Percentiles rank a stretch among this genome's conserved stretches.
These are phyloP conservation scores for Bombus breviceps DNA, from an alignment of 1,140 invertebrate genomes.

Conservation along the genomic window DNA sequence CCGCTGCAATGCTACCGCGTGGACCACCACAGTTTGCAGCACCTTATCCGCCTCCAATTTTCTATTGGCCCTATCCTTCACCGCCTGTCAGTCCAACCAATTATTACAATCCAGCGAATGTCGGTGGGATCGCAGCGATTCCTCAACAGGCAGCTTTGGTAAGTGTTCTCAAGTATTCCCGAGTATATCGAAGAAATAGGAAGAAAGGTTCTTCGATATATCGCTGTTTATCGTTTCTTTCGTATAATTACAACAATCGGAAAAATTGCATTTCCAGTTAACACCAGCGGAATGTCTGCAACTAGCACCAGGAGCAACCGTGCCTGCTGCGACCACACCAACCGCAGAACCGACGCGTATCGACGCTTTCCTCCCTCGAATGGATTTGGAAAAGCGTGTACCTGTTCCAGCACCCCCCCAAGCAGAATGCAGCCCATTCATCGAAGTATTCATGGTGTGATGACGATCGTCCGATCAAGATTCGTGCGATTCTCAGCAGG, in stretches of 20 bases:
- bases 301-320: constrained; percentile 76
- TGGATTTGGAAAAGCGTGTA: constrained; percentile 84
- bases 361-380: constrained; percentile 83
- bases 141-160: constrained; percentile 78
- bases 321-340: constrained; percentile 39
- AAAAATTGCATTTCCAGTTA: constrained; percentile 77
- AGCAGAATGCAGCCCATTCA: constrained; percentile 84
- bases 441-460: constrained; percentile 83
- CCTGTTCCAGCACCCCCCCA: constrained; percentile 83
- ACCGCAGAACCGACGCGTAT: constrained; percentile 80
- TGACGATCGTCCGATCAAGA: constrained; percentile 1
- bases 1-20: constrained; percentile 74
- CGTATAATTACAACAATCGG: not conserved
- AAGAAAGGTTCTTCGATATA: not conserved
- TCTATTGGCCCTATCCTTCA: constrained; percentile 96
- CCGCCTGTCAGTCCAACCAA: constrained; percentile 95
- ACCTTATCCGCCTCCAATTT: constrained; percentile 85
- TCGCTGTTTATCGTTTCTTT: not conserved
- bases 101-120: constrained; percentile 86
- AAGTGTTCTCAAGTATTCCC: constrained; percentile 31
- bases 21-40: constrained; percentile 84
- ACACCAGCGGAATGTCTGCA: constrained; percentile 84
- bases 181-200: too few relatives aligned
- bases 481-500: not conserved
- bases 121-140: constrained; percentile 76